Conservation (phyloP, 2,797 vertebrate species). For the Australoheros facetus region DNA sequence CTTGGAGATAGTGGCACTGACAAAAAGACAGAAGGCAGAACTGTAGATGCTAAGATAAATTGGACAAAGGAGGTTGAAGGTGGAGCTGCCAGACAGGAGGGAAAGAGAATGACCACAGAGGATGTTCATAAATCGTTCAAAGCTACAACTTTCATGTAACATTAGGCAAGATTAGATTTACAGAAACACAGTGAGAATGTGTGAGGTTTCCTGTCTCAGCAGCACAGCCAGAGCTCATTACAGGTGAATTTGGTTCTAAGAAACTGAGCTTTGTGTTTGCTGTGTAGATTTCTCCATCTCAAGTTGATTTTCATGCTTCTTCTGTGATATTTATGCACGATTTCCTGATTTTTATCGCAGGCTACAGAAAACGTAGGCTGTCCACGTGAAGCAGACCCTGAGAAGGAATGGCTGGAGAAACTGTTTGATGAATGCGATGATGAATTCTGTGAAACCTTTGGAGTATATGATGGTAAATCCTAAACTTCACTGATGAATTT, state of each 20-base stretch:
- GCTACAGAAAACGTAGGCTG: slow-evolving; percentile 7
- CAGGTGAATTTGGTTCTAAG: not conserved
- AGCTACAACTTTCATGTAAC: not conserved
- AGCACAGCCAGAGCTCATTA: not conserved
- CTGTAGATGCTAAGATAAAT: not conserved
- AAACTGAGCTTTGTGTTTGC: not conserved
- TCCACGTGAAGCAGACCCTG: slow-evolving; percentile 49
- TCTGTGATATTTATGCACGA: not conserved
- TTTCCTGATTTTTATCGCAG: slow-evolving; percentile 34
- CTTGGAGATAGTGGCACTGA: too few relatives aligned
- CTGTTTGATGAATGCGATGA: slow-evolving; percentile 85
- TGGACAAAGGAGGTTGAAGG: not conserved
- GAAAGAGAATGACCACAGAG: not conserved
- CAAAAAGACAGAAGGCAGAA: not conserved
- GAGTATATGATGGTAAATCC: slow-evolving; percentile 81
- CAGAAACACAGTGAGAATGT: not conserved
- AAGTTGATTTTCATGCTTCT: not conserved
- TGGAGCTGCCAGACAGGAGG: not conserved
- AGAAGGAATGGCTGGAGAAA: slow-evolving; percentile 83
- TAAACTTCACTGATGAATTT: not conserved
- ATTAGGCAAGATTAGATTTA: not conserved
- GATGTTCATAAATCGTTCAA: not conserved
- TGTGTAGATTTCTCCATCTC: not conserved
- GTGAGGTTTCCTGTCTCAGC: not conserved
- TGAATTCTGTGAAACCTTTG: slow-evolving; percentile 83